A percentile compares a stretch with the other conserved stretches of the same genome.
Conservation (phyloP, 2,113 vertebrate species). For the Myotis yumanensis region DNA sequence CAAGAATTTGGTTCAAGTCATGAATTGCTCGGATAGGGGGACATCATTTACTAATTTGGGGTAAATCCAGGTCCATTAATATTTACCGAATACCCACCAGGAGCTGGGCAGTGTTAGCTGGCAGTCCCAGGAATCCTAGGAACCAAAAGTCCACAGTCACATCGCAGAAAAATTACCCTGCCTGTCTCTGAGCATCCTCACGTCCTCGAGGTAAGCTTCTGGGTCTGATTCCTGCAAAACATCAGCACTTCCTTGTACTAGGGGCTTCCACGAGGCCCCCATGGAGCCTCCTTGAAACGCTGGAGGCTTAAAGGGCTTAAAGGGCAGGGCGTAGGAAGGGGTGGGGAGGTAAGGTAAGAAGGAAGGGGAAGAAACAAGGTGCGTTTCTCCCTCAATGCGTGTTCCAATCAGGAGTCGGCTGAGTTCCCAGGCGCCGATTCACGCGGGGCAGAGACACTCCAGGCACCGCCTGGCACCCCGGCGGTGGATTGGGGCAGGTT, state of each 20-base stretch:
- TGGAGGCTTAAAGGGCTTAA: not conserved
- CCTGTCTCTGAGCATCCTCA: not conserved
- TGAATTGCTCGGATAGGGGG: not conserved
- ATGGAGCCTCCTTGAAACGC: not conserved
- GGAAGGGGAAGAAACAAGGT: not conserved
- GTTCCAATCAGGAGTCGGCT: not conserved
- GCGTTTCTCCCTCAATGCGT: not conserved
- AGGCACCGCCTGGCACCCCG: conserved; percentile 48
- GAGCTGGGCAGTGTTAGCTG: not conserved
- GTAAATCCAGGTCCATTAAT: conserved; percentile 46
- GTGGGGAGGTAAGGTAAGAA: not conserved
- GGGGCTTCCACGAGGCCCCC: conserved; percentile 13
- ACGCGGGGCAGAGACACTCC: not conserved
- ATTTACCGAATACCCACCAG: conserved; percentile 49
- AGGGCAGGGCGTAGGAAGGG: not conserved
- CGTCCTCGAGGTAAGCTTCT: not conserved
- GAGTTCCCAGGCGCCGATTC: not conserved
- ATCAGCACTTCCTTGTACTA: not conserved
- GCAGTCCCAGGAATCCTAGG: conserved; percentile 44
- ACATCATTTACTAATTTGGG: conserved; percentile 47
- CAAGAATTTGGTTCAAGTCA: conserved; percentile 14
- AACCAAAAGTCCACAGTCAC: conserved; percentile 8
- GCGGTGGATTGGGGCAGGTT: not conserved
- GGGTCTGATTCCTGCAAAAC: conserved; percentile 38
- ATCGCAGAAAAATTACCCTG: conserved; percentile 45